Base-by-base conservation (phyloP, 2,888 invertebrate genomes). In the Temnothorax unifasciatus region DNA sequence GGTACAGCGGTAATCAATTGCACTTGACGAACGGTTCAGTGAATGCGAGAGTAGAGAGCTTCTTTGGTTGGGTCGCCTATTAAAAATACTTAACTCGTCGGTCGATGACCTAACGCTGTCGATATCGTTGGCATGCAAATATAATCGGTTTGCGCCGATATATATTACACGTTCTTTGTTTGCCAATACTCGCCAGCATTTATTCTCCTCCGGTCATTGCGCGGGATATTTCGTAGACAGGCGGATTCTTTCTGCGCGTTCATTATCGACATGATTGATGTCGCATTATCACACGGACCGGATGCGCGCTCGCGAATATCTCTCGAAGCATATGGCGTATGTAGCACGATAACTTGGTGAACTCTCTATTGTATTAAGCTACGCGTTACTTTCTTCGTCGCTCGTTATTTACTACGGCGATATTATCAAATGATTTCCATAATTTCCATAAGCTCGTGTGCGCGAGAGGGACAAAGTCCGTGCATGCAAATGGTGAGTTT, bases 21-120 rank as follows among this genome's bases (percentile, higher is more conserved):
- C 91, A 86, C 89, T 88, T 89, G 90, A 89, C 85, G 88, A 89
- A 90, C 86, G 87, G 87, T 86, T 89, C 87, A 85, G 86, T 89
- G 91, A 90, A 89, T 89, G 84, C 84, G 88, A 87, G 86, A 90
- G 84, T 68, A 82, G 82, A 77, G 85, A 86, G 75, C 82, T 86
- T 86, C 91, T 92, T 92, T 91, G 92, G 90, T 92, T 90, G 87
- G 89, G 74, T 92, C 91, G 92, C 91, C 92, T 91, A 93, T 93
- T 93, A 93, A 93, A 94, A 93, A 92, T 93, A 92, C 92, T 93
- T 92, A 84, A 83, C 74, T 83, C 69, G 61, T 15, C 34, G 71
- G 68, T 81, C 71, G 57, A 79, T 34, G 66, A 63, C 59, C 69
- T 34, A 38, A 63, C 21, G 50, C 63, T 52, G 76, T 50, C 66